A percentile compares a stretch with the other conserved stretches of the same genome.
These are phyloP conservation scores for Limnodromus scolopaceus DNA, from an alignment of 2,797 vertebrate genomes.

Conservation along the genomic window DNA sequence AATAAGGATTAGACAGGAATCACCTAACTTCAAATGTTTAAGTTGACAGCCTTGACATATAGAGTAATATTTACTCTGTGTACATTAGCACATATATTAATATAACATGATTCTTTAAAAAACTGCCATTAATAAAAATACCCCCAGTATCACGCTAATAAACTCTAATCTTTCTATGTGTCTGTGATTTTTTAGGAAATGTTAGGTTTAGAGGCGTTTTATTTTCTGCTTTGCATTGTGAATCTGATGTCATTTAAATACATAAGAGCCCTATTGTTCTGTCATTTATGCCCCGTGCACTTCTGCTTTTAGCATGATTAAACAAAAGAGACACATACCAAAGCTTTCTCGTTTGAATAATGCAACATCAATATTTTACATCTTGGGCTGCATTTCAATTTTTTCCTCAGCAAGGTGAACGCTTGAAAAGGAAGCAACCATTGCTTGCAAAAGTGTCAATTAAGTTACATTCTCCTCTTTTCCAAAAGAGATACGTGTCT, in stretches of 20 bases:
- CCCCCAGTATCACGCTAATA: not conserved
- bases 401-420: slow-evolving; percentile 12
- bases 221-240: slow-evolving; percentile 59
- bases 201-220: slow-evolving; percentile 42
- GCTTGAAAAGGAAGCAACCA: slow-evolving; percentile 14
- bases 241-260: slow-evolving; percentile 63
- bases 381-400: slow-evolving; percentile 59
- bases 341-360: slow-evolving; percentile 61
- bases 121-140: not conserved
- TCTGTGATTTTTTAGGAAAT: slow-evolving; percentile 37
- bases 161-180: not conserved
- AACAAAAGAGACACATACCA: slow-evolving; percentile 57
- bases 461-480: slow-evolving; percentile 36
- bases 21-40: not conserved
- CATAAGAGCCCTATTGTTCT: slow-evolving; percentile 64
- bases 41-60: not conserved
- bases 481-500: not conserved
- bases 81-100: not conserved
- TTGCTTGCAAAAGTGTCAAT: slow-evolving; percentile 36
- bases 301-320: slow-evolving; percentile 72
- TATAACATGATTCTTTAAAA: not conserved
- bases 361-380: slow-evolving; percentile 65
- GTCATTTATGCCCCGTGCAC: slow-evolving; percentile 63
- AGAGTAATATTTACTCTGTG: not conserved
- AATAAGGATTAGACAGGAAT: not conserved